A percentile compares a stretch with the other conserved stretches of the same genome.
These are phyloP conservation scores for Tiliacea aurago DNA, from an alignment of 2,888 invertebrate species.

Conservation along the genomic window DNA sequence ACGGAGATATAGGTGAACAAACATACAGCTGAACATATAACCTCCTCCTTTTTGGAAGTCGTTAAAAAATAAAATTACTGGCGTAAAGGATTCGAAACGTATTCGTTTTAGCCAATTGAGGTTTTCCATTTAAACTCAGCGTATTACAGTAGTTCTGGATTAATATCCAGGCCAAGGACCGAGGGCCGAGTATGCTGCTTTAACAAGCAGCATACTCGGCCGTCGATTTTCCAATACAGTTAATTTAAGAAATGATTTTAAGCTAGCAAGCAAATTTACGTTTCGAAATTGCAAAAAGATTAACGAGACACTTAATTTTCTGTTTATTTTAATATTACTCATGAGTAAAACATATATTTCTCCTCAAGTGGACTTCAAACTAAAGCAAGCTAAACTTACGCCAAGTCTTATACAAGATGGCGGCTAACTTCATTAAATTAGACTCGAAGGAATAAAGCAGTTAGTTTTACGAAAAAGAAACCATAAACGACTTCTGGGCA, in stretches of 20 bases:
- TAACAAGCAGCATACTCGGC: not conserved
- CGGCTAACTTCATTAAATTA: constrained; percentile 23
- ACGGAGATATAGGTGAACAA: too few relatives aligned
- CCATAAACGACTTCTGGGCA: constrained; percentile 10
- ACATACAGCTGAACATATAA: too few relatives aligned
- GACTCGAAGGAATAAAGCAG: constrained; percentile 3
- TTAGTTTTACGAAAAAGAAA: constrained; percentile 9
- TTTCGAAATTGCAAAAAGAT: constrained; percentile 1
- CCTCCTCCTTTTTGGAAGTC: too few relatives aligned
- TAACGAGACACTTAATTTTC: constrained; percentile 1
- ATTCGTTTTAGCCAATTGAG: not conserved
- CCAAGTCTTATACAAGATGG: constrained; percentile 1
- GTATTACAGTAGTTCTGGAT: not conserved
- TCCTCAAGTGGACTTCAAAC: not conserved
- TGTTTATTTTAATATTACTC: constrained; percentile 15
- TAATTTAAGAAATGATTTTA: not conserved
- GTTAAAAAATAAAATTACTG: not conserved
- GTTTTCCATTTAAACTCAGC: not conserved
- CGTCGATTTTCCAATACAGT: not conserved
- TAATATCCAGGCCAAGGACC: too few relatives aligned
- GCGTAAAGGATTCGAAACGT: not conserved
- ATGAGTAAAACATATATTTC: not conserved
- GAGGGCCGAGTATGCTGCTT: too few relatives aligned
- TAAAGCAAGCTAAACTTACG: not conserved
- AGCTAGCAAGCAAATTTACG: not conserved